These are phyloP conservation scores for Irena cyanogastra DNA, from an alignment of 2,113 vertebrate species.

Conservation along the genomic window DNA sequence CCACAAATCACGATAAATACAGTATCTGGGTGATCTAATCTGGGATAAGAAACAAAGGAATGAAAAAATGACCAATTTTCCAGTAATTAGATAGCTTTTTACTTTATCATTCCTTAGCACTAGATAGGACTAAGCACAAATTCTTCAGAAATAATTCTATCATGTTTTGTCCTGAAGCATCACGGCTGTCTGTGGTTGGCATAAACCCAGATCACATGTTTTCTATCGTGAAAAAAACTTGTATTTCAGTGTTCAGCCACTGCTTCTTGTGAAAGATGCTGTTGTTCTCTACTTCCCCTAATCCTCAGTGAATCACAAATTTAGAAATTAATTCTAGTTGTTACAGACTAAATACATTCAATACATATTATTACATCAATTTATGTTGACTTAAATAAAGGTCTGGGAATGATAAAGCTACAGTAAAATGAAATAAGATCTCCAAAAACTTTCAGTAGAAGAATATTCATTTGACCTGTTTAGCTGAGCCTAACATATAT, in stretches of 20 bases:
- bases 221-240: background rate
- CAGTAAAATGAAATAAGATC: background rate
- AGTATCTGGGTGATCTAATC: background rate
- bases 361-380: background rate
- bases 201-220: background rate
- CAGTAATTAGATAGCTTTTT: background rate
- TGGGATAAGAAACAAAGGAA: background rate
- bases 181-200: fast-evolving
- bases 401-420: background rate
- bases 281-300: background rate
- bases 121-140: background rate
- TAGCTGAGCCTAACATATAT: background rate
- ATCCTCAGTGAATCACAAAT: background rate
- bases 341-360: background rate
- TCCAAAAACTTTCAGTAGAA: background rate
- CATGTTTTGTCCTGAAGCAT: background rate
- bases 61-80: background rate
- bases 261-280: background rate
- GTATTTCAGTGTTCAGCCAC: background rate
- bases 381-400: background rate
- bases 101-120: background rate
- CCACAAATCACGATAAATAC: conserved; percentile 3
- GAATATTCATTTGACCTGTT: background rate
- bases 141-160: background rate
- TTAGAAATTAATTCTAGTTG: background rate